A percentile compares a stretch with the other conserved stretches of the same genome.
Evolutionary conservation across 2,797 vertebrate genomes (phyloP).

Genomic region (Ciconia nigra): DNA sequence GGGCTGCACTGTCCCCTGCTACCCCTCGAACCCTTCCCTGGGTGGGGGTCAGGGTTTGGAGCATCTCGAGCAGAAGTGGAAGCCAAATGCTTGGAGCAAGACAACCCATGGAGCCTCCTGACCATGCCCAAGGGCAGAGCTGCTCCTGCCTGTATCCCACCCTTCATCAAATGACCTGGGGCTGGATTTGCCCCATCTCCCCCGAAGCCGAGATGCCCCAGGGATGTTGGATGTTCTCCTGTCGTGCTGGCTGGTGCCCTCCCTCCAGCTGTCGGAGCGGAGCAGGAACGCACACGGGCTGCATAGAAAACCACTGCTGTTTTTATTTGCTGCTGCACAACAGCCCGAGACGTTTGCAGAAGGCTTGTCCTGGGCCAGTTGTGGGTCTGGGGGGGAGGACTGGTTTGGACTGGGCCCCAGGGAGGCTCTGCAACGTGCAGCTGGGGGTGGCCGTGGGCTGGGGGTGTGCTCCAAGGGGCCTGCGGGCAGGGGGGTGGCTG

Average conservation of each 20-base stretch:
- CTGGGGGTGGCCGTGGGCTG: background rate
- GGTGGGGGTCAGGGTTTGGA: background rate
- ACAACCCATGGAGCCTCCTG: background rate
- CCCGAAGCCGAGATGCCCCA: background rate
- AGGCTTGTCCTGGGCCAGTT: background rate
- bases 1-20: fast-evolving
- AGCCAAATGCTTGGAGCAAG: background rate
- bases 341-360: background rate
- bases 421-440: background rate
- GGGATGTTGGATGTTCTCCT: background rate
- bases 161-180: fast-evolving
- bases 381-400: background rate
- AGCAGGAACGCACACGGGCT: background rate
- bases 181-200: background rate
- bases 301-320: background rate
- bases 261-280: fast-evolving
- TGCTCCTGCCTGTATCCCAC: background rate
- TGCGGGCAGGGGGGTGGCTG: background rate
- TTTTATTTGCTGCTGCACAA: conserved; percentile 48
- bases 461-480: background rate
- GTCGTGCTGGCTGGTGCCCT: background rate
- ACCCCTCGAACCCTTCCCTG: background rate
- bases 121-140: background rate
- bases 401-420: background rate
- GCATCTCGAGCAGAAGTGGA: background rate